phyloP scores from a whole-genome alignment of 2,797 vertebrate species.

The Sebastes dallii region DNA sequence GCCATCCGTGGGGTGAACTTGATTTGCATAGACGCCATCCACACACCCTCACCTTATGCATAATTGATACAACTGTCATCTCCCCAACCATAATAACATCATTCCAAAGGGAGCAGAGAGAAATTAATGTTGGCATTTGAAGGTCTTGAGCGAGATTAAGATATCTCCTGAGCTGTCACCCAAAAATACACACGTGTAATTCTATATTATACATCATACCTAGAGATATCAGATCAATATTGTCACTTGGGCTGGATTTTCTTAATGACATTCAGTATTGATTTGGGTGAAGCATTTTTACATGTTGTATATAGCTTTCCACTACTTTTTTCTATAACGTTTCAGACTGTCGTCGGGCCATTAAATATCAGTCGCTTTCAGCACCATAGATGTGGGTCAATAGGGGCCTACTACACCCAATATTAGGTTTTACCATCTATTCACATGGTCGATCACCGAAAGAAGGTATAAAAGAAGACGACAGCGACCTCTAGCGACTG shows the following conservation, averaged over 20 bases:
- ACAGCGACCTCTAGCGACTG: too few relatives aligned
- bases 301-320: neutral
- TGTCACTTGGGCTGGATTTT: conserved; percentile 39
- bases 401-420: too few relatives aligned
- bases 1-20: conserved; percentile 37
- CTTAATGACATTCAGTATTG: conserved; percentile 59
- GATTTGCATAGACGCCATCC: conserved; percentile 70
- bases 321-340: neutral
- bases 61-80: conserved; percentile 78
- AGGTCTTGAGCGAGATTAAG: conserved; percentile 66
- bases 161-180: conserved; percentile 63
- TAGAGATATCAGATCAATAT: conserved; percentile 62
- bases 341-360: too few relatives aligned
- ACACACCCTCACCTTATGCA: conserved; percentile 70
- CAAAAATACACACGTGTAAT: conserved; percentile 54
- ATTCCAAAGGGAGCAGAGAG: conserved; percentile 63
- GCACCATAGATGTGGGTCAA: too few relatives aligned
- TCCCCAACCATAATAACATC: conserved; percentile 72
- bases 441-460: too few relatives aligned
- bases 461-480: too few relatives aligned
- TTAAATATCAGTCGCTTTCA: too few relatives aligned
- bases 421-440: too few relatives aligned
- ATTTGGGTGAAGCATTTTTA: conserved; percentile 33
- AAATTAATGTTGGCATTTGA: conserved; percentile 77
- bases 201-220: conserved; percentile 4